Percentiles rank a stretch among this genome's conserved stretches.
Evolutionary conservation across 2,888 invertebrate species (phyloP).

Genomic region (Habroteleia sp.): DNA sequence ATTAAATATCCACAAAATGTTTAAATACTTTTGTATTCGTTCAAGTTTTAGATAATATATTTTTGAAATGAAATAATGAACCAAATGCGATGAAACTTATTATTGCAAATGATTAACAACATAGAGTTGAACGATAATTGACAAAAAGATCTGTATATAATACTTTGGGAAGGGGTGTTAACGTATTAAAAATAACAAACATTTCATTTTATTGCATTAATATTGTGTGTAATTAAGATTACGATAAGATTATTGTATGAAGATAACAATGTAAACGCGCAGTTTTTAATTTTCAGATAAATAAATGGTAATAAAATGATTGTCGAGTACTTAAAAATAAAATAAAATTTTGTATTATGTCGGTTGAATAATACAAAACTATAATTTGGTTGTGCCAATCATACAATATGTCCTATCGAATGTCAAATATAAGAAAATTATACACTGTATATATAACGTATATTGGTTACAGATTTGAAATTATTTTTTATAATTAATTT

Average conservation of each 20-base stretch:
- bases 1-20: conserved; percentile 36
- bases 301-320: conserved; percentile 16
- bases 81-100: conserved; percentile 25
- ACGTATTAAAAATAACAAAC: conserved; percentile 14
- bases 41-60: conserved; percentile 62
- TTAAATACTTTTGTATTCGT: conserved; percentile 60
- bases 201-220: conserved; percentile 22
- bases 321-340: conserved; percentile 38
- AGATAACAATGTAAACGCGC: conserved; percentile 13
- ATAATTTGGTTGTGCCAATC: conserved; percentile 55
- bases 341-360: conserved; percentile 17
- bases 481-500: conserved; percentile 22
- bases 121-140: conserved; percentile 24
- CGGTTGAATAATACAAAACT: conserved; percentile 1
- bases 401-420: conserved; percentile 36
- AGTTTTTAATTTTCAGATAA: conserved; percentile 10
- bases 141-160: conserved; percentile 44
- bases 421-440: conserved; percentile 23
- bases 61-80: conserved; percentile 51
- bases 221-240: conserved; percentile 11
- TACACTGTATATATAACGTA: conserved; percentile 47
- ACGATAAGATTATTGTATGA: conserved; percentile 36
- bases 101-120: conserved; percentile 32
- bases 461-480: conserved; percentile 35
- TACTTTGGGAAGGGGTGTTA: conserved; percentile 25